Percentiles rank a stretch among this genome's conserved stretches.
phyloP scores from a whole-genome alignment of 2,113 vertebrate genomes.

The Boulengerochromis microlepis region DNA sequence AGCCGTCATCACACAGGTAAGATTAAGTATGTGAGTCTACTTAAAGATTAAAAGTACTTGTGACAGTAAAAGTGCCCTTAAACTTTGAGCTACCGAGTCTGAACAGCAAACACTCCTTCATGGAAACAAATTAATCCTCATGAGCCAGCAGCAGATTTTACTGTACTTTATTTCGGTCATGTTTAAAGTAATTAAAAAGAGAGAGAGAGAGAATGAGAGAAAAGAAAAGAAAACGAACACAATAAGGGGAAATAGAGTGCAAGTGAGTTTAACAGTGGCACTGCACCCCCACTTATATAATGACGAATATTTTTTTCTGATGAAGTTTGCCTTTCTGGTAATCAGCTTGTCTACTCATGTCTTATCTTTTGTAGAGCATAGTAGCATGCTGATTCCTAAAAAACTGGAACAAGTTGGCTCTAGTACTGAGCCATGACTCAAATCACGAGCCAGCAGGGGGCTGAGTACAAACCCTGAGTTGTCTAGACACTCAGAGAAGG shows the following conservation, averaged over 20 bases:
- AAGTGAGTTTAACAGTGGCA: not conserved
- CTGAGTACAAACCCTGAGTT: conserved; percentile 4
- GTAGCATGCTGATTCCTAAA: conserved; percentile 16
- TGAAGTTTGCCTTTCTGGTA: not conserved
- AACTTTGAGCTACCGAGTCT: not conserved
- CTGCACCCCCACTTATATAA: not conserved
- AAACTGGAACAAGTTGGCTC: conserved; percentile 22
- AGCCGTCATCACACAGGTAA: conserved; percentile 58
- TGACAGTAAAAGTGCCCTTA: not conserved
- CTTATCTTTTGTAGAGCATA: not conserved
- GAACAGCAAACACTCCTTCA: not conserved
- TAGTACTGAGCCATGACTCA: conserved; percentile 19
- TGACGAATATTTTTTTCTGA: not conserved
- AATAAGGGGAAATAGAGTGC: not conserved
- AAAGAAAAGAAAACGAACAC: not conserved
- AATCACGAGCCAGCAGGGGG: conserved; percentile 10
- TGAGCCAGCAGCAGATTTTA: not conserved
- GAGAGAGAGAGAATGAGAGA: not conserved
- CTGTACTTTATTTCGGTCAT: not conserved
- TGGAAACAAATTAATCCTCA: not conserved
- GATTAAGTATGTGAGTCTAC: not conserved
- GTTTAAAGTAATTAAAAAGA: not conserved
- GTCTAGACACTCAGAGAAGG: conserved; percentile 24
- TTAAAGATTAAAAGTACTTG: not conserved
- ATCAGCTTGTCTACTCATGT: conserved; percentile 3